Evolutionary conservation across 2,888 invertebrate species (phyloP), one percentile per base, ranked within the genome.

Genomic region (Agriopis aurantiaria): DNA sequence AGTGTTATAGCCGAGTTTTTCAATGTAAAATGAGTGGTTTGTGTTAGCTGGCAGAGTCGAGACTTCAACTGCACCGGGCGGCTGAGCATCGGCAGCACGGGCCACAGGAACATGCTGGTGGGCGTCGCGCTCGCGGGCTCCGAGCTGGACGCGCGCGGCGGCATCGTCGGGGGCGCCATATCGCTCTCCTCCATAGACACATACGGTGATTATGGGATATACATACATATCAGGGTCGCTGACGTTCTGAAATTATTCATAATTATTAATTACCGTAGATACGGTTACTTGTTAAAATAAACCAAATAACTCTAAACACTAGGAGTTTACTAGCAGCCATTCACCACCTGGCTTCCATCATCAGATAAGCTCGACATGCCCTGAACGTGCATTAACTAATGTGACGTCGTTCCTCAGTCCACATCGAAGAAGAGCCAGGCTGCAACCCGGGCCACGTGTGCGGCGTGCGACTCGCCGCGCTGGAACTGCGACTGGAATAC

Each of bases 81-180:
- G 46, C 95, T 99, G 40, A 98, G 98, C 72, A 98, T 99, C 82
- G 98, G 98, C 81, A 99, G 98, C 87, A 97, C 97, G 1, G 99
- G 99, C 0, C 98, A 98, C 87, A 98, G 98, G 88, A 98, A 99
- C 93, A 96, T 99, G 95, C 97, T 97, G 88, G 97, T 98, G 71
- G 97, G 98, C 58, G 95, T 99, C 51, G 98, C 98, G 72, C 95
- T 99, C 68, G 98, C 97, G 11, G 97, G 98, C 43, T 99, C 99
- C 0, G 97, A 97, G 78, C 95, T 99, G 66, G 99, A 99, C 88
- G 99, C 99, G 12, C 98, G 98, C 90, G 99, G 98, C 65, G 99
- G 99, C 78, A 99, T 99, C 84, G 99, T 99, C 43, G 99, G 99
- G 85, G 99, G 99, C 40, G 97, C 97, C 79, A 98, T 99, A 82